Evolutionary conservation across 2,888 invertebrate species (phyloP).

Genomic region (Polydrusus cervinus): DNA sequence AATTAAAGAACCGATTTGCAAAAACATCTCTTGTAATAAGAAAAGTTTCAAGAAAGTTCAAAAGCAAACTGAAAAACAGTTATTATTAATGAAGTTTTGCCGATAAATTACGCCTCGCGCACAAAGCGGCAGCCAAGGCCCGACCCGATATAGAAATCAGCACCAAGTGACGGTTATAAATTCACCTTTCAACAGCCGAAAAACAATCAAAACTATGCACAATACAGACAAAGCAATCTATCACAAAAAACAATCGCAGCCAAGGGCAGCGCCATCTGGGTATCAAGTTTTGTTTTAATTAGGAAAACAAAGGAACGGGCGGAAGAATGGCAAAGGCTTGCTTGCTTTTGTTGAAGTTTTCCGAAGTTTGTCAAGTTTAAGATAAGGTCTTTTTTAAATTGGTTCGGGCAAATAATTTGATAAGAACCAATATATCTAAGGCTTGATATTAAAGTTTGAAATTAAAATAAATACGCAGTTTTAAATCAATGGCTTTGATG

Average conservation of each 20-base stretch:
- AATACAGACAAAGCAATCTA: conserved; percentile 70
- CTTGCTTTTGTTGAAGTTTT: conserved; percentile 42
- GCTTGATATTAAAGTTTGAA: too few relatives aligned
- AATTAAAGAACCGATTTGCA: conserved; percentile 28
- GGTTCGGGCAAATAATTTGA: neutral
- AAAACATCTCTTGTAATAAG: conserved; percentile 34
- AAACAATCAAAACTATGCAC: conserved; percentile 71
- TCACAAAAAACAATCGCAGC: conserved; percentile 70
- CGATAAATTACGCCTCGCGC: conserved; percentile 49
- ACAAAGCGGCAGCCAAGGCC: conserved; percentile 37
- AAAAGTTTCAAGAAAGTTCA: conserved; percentile 43
- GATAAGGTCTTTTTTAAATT: neutral
- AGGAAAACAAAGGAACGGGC: conserved; percentile 68
- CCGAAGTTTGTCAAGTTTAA: conserved; percentile 19
- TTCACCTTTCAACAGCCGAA: conserved; percentile 68
- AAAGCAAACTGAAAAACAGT: conserved; percentile 48
- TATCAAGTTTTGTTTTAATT: conserved; percentile 71
- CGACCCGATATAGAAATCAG: conserved; percentile 59
- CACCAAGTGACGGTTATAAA: conserved; percentile 64
- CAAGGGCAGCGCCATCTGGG: conserved; percentile 65
- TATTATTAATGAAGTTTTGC: conserved; percentile 54
- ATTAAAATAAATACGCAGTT: too few relatives aligned
- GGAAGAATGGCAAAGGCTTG: conserved; percentile 60
- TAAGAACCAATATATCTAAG: neutral
- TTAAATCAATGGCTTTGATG: too few relatives aligned